phyloP scores from a whole-genome alignment of 2,113 vertebrate genomes.

The Campylorhamphus procurvoides region DNA sequence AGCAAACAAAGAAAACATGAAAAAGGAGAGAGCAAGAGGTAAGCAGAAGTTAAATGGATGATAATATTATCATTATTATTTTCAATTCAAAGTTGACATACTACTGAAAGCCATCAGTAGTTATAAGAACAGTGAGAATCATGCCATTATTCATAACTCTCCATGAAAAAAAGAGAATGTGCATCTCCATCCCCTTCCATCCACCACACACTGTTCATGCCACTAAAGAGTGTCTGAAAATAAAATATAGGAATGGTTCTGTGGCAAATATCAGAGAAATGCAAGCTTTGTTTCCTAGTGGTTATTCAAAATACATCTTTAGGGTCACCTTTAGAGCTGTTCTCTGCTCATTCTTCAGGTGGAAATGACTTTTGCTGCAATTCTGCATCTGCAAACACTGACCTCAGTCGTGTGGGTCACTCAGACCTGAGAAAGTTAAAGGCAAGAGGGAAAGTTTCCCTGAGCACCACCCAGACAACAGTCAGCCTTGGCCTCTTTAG shows the following conservation, averaged over 20 bases:
- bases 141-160: neutral
- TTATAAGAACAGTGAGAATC: neutral
- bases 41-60: neutral
- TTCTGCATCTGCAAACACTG: neutral
- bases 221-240: neutral
- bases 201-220: neutral
- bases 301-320: neutral
- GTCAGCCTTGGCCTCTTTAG: neutral
- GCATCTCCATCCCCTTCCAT: neutral
- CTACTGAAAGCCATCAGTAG: neutral
- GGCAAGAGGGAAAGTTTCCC: neutral
- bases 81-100: neutral
- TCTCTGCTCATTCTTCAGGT: neutral
- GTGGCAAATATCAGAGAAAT: neutral
- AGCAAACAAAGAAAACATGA: neutral
- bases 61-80: neutral
- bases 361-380: neutral
- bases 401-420: neutral
- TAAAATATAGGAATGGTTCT: neutral
- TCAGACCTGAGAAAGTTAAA: neutral
- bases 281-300: neutral
- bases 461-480: neutral
- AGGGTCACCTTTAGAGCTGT: neutral
- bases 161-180: neutral
- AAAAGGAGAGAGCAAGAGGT: neutral